Evolutionary conservation across 2,797 vertebrate species (phyloP), one percentile per base, ranked within the genome.

Genomic region (Oreochromis mossambicus): DNA sequence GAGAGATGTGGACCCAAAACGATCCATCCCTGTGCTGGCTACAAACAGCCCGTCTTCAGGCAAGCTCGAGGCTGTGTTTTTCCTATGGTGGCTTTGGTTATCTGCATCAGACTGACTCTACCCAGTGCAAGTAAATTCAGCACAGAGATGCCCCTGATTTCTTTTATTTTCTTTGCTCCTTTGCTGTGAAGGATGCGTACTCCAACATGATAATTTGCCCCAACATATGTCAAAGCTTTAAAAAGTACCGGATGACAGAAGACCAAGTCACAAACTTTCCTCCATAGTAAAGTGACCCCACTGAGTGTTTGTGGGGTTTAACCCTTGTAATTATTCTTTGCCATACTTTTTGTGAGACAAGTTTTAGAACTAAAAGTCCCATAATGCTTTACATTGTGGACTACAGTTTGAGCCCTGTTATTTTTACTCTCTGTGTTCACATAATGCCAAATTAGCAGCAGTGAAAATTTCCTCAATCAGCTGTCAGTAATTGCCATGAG

Each of bases 31-130:
- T 1, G 97, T 93, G 90, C 96, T 96, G 85, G 86, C 36, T 26
- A 97, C 89, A 73, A 96, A 95, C 78, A 96, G 91, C 2, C 96
- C 96, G 0, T 78, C 90, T 13, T 89, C 58, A 4, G 96, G 96
- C n/a, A 97, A 89, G 15, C 86, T 89, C 1, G 17, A 48, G 7
- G 15, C 14, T 46, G 41, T 29, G 66, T 46, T 70, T 1, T 1
- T 26, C 13, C 38, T 29, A 21, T 66, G 61, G 61, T n/a, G 4
- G 21, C 6, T 9, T n/a, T 61, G 0, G 17, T 36, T 46, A 70
- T 2, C 66, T 70, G 21, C 66, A 26, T 70, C 38, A 70, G 66
- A 70, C 8, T 70, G 48, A 50, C 48, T 50, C 48, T 7, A 50
- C 8, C 7, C 17, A n/a, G 50, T 51, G 14, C 21, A 46, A 70